phyloP scores from a whole-genome alignment of 2,888 invertebrate species.

The Trissolcus japonicus region DNA sequence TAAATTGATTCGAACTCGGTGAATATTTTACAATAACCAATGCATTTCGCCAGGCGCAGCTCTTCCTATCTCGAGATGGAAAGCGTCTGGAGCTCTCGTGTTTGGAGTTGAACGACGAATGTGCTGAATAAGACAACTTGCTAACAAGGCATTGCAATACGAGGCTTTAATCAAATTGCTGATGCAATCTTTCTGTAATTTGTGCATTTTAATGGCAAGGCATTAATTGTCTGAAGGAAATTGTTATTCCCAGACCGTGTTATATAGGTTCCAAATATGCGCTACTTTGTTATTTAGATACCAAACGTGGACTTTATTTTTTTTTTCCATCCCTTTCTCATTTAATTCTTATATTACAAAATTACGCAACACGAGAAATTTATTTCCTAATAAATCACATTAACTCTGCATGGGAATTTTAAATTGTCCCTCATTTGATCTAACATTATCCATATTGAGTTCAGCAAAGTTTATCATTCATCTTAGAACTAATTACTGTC shows the following conservation, averaged over 20 bases:
- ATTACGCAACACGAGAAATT: not conserved
- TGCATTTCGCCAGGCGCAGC: conserved; percentile 20
- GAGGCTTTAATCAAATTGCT: conserved; percentile 38
- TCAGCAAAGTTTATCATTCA: no score
- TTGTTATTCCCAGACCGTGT: conserved; percentile 25
- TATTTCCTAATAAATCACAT: not conserved
- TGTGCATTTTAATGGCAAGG: conserved; percentile 41
- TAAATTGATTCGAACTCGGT: conserved; percentile 41
- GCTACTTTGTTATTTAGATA: conserved; percentile 24
- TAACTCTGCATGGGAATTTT: not conserved
- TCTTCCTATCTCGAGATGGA: conserved; percentile 16
- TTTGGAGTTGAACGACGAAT: conserved; percentile 22
- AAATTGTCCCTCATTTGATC: no score
- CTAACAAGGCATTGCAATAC: conserved; percentile 40
- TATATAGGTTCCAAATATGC: conserved; percentile 20
- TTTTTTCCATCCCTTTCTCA: conserved; percentile 6
- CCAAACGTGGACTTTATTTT: not conserved
- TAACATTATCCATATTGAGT: no score
- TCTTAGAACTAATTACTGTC: no score
- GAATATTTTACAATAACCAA: conserved; percentile 61
- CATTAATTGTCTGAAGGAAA: conserved; percentile 36
- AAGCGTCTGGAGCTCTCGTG: conserved; percentile 9
- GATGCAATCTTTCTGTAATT: conserved; percentile 34
- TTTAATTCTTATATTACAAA: no score
- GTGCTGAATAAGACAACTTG: conserved; percentile 24